Conservation (phyloP, 1,140 invertebrate species). For the Hyphantria cunea region DNA sequence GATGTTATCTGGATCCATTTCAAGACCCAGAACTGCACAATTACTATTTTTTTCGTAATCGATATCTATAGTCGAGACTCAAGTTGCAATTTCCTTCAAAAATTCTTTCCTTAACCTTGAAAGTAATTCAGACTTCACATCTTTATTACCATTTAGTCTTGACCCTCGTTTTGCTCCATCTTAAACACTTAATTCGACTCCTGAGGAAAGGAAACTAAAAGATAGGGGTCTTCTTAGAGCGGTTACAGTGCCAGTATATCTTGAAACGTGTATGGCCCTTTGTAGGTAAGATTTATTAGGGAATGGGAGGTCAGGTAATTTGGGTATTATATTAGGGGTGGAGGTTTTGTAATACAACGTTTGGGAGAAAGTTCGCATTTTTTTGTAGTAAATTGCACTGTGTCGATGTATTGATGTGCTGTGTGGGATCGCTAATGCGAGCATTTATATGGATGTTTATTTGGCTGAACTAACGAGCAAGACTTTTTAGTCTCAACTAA, state of each 20-base stretch:
- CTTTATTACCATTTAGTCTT: conserved; percentile 16
- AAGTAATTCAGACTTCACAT: conserved; percentile 3
- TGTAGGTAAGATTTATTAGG: neutral
- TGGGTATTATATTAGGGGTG: neutral
- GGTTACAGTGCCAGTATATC: neutral
- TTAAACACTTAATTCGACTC: conserved; percentile 12
- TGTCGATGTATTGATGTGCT: neutral
- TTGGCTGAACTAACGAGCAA: neutral
- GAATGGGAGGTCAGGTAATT: neutral
- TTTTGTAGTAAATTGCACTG: conserved; percentile 3
- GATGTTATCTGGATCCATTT: neutral
- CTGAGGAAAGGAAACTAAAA: conserved; percentile 8
- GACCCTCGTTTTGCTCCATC: neutral
- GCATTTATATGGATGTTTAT: neutral
- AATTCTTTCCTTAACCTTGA: conserved; percentile 15
- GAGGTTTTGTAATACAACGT: conserved; percentile 2
- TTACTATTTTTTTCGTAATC: neutral
- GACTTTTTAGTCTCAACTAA: no score
- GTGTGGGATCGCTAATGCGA: neutral
- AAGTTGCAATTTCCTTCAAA: conserved; percentile 9
- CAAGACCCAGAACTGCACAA: neutral
- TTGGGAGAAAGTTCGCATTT: conserved; percentile 5
- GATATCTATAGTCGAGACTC: conserved; percentile 10
- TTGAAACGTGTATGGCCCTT: conserved; percentile 1
- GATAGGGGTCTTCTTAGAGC: conserved; percentile 10